These are phyloP conservation scores for Mormyrus proboscirostris DNA, from an alignment of 2,797 vertebrate species.

Conservation along the genomic window DNA sequence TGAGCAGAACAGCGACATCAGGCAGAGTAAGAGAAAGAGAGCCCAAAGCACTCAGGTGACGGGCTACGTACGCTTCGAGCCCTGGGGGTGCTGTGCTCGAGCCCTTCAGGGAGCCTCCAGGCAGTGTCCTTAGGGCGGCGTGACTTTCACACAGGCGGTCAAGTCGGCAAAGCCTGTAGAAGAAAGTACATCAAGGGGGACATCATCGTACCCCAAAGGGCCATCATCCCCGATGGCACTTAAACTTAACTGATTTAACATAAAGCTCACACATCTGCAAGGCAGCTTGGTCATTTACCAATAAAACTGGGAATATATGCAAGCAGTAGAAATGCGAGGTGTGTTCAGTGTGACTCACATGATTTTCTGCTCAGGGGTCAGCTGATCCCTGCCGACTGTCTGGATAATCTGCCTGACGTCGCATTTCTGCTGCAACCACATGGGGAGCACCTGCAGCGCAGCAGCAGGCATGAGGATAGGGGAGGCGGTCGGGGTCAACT, in stretches of 20 bases:
- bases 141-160: conserved; percentile 72
- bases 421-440: conserved; percentile 72
- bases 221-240: neutral
- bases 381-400: conserved; percentile 67
- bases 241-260: neutral
- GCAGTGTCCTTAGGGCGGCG: conserved; percentile 64
- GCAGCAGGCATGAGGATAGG: too few species aligned
- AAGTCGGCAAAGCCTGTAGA: conserved; percentile 66
- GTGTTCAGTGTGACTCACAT: conserved; percentile 63
- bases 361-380: conserved; percentile 72
- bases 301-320: neutral
- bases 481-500: neutral
- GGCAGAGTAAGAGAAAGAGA: neutral
- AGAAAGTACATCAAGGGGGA: neutral
- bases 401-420: conserved; percentile 68
- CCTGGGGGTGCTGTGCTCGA: conserved; percentile 71
- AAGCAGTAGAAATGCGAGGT: neutral
- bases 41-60: neutral
- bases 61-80: conserved; percentile 69
- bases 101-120: conserved; percentile 64
- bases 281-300: neutral
- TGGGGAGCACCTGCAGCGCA: conserved; percentile 72
- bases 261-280: neutral
- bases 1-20: neutral
- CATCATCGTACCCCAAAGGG: neutral